These are phyloP conservation scores for Chymomyza fuscimana DNA, from an alignment of 2,888 invertebrate species.

Conservation along the genomic window DNA sequence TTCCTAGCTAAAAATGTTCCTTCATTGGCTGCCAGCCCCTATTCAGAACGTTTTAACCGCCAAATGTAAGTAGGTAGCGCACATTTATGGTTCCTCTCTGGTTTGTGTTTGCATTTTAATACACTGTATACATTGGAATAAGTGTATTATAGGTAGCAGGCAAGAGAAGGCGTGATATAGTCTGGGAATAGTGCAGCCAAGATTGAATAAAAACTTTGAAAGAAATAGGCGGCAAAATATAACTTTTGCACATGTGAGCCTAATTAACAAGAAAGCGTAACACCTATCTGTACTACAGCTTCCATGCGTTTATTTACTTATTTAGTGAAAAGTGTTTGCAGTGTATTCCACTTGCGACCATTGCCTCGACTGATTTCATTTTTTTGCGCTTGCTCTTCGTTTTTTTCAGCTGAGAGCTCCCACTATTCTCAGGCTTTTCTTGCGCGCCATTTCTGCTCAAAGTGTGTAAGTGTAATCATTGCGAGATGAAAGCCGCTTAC, in stretches of 20 bases:
- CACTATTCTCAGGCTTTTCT: conserved; percentile 26
- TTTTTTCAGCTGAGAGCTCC: neutral
- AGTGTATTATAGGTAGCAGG: too few relatives aligned
- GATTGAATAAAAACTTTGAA: too few relatives aligned
- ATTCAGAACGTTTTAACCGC: neutral
- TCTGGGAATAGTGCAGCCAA: too few relatives aligned
- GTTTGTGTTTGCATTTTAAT: neutral
- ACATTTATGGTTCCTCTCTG: neutral
- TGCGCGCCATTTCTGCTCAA: conserved; percentile 65
- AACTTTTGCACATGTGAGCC: too few relatives aligned
- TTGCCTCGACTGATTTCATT: neutral
- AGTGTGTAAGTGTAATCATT: conserved; percentile 73
- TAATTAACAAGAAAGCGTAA: too few relatives aligned
- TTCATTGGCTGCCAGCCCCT: neutral
- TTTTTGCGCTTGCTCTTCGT: neutral
- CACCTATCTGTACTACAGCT: too few relatives aligned
- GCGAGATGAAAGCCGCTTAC: conserved; percentile 72
- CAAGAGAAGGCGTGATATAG: too few relatives aligned
- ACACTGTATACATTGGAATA: too few relatives aligned
- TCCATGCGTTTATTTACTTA: too few relatives aligned
- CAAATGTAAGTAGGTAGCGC: neutral
- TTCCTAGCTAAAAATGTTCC: neutral
- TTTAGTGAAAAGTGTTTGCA: too few relatives aligned
- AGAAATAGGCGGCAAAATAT: too few relatives aligned
- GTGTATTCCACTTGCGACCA: too few relatives aligned